Conservation (phyloP, 1,140 invertebrate species). For the Cherax quadricarinatus region DNA sequence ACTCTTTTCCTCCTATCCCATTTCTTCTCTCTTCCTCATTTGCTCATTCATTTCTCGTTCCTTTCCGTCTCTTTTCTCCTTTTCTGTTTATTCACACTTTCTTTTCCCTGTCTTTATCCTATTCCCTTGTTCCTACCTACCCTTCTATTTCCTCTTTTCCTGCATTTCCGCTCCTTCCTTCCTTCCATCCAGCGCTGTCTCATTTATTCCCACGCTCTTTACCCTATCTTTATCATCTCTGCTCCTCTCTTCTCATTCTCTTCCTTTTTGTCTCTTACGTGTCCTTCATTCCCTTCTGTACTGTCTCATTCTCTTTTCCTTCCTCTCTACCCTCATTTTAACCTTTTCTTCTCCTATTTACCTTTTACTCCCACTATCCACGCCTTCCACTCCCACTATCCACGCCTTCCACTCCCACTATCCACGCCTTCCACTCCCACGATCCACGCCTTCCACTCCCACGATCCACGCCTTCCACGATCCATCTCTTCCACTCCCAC, state of each 20-base stretch:
- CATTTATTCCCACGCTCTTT: neutral
- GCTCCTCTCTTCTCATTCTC: neutral
- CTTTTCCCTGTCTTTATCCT: neutral
- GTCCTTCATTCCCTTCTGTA: neutral
- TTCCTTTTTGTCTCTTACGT: no score
- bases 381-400: no score
- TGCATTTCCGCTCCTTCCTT: neutral
- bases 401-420: no score
- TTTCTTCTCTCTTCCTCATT: neutral
- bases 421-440: no score
- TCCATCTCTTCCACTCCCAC: no score
- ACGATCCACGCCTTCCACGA: no score
- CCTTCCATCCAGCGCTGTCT: neutral
- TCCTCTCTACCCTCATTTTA: no score
- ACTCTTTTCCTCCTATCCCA: neutral
- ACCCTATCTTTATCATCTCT: neutral
- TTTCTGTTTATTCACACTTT: neutral
- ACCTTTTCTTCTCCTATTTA: no score
- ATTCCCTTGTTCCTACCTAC: no score
- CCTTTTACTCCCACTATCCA: no score
- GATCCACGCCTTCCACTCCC: no score
- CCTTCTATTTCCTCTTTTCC: neutral
- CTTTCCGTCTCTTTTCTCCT: neutral
- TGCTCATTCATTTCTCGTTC: neutral
- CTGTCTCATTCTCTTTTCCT: no score